phyloP scores from a whole-genome alignment of 2,888 invertebrate species.

The Xestia rhomboidea region DNA sequence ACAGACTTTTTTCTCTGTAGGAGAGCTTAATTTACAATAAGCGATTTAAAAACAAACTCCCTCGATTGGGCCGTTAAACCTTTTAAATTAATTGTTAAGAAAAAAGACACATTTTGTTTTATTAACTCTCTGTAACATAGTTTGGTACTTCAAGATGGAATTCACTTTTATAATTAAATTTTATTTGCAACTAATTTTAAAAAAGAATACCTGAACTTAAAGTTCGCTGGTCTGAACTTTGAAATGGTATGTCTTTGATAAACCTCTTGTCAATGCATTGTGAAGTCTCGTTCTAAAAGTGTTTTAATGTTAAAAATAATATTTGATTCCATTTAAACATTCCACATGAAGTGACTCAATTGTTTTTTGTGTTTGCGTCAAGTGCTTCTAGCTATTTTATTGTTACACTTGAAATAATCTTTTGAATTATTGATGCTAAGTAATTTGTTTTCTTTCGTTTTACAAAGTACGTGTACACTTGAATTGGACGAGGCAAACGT shows the following conservation, averaged over 20 bases:
- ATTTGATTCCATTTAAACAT: background rate
- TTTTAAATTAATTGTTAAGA: background rate
- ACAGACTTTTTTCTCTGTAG: background rate
- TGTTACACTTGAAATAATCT: conserved; percentile 21
- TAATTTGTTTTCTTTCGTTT: background rate
- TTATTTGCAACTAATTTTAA: background rate
- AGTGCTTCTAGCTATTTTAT: background rate
- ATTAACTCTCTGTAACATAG: background rate
- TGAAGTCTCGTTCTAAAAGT: background rate
- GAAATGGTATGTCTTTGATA: background rate
- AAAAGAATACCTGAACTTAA: background rate
- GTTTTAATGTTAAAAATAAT: background rate
- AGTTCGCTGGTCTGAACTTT: background rate
- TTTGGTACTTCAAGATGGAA: background rate
- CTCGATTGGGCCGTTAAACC: background rate
- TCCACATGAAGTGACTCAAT: background rate
- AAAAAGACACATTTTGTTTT: background rate
- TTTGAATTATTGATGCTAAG: background rate
- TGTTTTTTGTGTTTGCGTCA: background rate
- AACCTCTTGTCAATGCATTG: conserved; percentile 13
- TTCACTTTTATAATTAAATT: background rate
- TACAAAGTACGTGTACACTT: conserved; percentile 8
- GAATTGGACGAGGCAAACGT: background rate
- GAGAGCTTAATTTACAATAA: background rate
- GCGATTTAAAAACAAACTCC: background rate